phyloP scores from a whole-genome alignment of 2,888 invertebrate species.

The Orthosia gothica region DNA sequence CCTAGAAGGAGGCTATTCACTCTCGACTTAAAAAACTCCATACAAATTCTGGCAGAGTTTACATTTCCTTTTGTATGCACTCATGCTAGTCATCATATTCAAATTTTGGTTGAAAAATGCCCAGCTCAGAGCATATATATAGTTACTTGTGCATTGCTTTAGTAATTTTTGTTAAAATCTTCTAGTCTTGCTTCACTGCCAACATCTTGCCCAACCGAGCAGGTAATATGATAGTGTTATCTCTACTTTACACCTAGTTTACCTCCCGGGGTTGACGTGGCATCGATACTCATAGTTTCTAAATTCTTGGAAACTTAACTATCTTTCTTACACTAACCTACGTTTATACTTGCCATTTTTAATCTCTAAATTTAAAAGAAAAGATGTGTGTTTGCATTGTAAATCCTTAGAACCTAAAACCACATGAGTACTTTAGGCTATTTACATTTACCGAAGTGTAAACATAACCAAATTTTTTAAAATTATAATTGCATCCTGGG shows the following conservation, averaged over 20 bases:
- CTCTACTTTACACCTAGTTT: slow-evolving; percentile 45
- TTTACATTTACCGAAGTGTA: too few species aligned
- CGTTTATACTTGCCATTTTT: neutral
- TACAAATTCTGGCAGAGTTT: neutral
- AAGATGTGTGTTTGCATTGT: too few species aligned
- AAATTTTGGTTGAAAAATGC: too few species aligned
- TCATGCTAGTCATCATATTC: too few species aligned
- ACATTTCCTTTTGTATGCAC: too few species aligned
- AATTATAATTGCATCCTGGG: too few species aligned
- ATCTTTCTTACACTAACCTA: neutral
- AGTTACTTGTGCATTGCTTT: neutral
- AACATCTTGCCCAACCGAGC: slow-evolving; percentile 11
- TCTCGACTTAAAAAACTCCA: too few species aligned
- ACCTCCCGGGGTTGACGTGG: slow-evolving; percentile 21
- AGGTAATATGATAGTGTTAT: slow-evolving; percentile 34
- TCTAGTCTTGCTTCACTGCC: slow-evolving; percentile 28
- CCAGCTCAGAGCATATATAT: too few species aligned
- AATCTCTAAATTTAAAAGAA: neutral
- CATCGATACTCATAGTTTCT: slow-evolving; percentile 5
- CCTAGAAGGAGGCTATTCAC: too few species aligned
- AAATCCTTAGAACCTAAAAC: too few species aligned
- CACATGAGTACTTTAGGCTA: too few species aligned
- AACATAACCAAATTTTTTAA: too few species aligned
- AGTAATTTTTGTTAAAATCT: slow-evolving; percentile 6
- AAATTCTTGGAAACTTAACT: neutral